Percentiles rank a stretch among this genome's conserved stretches.
phyloP scores from a whole-genome alignment of 2,888 invertebrate species.

The Drosophila fungiperda region DNA sequence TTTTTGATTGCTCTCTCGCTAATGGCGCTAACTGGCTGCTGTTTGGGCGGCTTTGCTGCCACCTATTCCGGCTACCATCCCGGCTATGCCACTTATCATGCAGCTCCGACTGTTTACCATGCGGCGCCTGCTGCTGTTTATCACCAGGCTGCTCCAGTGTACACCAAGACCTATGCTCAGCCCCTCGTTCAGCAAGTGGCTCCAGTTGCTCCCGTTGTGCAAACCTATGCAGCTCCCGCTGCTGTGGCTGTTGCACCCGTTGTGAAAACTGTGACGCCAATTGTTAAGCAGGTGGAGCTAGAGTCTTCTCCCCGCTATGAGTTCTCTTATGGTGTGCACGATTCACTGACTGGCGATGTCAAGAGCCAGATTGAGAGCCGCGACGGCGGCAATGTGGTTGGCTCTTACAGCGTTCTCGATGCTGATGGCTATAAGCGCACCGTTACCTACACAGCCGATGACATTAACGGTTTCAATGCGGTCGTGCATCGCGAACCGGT shows the following conservation, averaged over 20 bases:
- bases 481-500: slow-evolving; percentile 86
- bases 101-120: slow-evolving; percentile 57
- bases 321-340: slow-evolving; percentile 86
- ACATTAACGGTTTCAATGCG: slow-evolving; percentile 87
- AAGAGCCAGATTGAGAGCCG: slow-evolving; percentile 86
- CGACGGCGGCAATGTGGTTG: slow-evolving; percentile 86
- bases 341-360: slow-evolving; percentile 86
- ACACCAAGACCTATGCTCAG: slow-evolving; percentile 57
- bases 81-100: slow-evolving; percentile 65
- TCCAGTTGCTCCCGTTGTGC: slow-evolving; percentile 38
- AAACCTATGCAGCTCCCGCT: slow-evolving; percentile 39
- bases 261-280: slow-evolving; percentile 41
- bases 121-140: slow-evolving; percentile 51
- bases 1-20: slow-evolving; percentile 70
- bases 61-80: slow-evolving; percentile 80
- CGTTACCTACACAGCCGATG: slow-evolving; percentile 87
- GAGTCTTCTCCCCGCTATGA: slow-evolving; percentile 84
- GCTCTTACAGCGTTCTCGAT: slow-evolving; percentile 86
- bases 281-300: slow-evolving; percentile 75
- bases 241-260: slow-evolving; percentile 38
- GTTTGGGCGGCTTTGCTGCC: slow-evolving; percentile 69
- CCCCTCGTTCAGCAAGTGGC: slow-evolving; percentile 54
- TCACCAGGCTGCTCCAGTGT: slow-evolving; percentile 41
- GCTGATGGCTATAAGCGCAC: slow-evolving; percentile 86
- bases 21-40: slow-evolving; percentile 65